phyloP scores from a whole-genome alignment of 2,113 vertebrate genomes.

The Notarius quadriscutis region DNA sequence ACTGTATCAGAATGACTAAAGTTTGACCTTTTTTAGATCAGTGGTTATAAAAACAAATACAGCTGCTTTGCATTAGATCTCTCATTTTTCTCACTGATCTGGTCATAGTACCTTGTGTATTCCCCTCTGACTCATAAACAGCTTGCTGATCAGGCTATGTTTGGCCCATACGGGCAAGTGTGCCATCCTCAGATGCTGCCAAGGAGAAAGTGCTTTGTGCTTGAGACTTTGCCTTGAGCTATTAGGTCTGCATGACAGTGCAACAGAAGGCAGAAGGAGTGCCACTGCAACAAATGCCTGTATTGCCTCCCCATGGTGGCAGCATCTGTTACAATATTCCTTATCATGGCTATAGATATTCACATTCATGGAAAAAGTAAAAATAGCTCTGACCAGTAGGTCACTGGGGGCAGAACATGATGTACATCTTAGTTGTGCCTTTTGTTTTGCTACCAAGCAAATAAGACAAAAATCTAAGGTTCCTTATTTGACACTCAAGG shows the following conservation, averaged over 20 bases:
- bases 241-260: conserved; percentile 64
- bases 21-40: background rate
- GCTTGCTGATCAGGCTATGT: conserved; percentile 55
- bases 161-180: conserved; percentile 46
- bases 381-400: conserved; percentile 72
- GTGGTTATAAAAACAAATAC: conserved; percentile 14
- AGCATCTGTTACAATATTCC: conserved; percentile 75
- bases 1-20: conserved; percentile 13
- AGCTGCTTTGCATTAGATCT: conserved; percentile 45
- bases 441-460: conserved; percentile 34
- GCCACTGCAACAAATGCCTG: conserved; percentile 71
- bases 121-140: conserved; percentile 42
- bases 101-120: conserved; percentile 47
- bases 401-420: conserved; percentile 59
- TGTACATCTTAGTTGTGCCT: conserved; percentile 44
- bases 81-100: conserved; percentile 33
- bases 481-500: conserved; percentile 2
- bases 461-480: conserved; percentile 13
- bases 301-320: conserved; percentile 64
- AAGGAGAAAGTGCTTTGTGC: conserved; percentile 58
- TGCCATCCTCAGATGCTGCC: conserved; percentile 58
- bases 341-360: conserved; percentile 67
- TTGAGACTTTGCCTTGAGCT: conserved; percentile 63
- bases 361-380: conserved; percentile 69
- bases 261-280: conserved; percentile 77